Evolutionary conservation across 2,888 invertebrate genomes (phyloP).

Genomic region (Oscheius sp.): DNA sequence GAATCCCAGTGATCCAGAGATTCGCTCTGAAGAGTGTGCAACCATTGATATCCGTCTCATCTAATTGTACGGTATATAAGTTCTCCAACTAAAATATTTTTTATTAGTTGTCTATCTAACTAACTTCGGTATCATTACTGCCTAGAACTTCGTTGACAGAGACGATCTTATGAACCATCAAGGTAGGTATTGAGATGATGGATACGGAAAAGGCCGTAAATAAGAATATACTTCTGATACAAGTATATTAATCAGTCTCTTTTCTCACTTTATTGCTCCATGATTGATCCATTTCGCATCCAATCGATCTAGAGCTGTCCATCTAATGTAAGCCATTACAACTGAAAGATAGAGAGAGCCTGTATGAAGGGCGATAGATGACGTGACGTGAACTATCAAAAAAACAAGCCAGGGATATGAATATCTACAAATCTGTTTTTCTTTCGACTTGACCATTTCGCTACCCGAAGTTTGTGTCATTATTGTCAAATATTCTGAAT

Average conservation of each 20-base stretch:
- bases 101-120: background rate
- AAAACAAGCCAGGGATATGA: slow-evolving; percentile 56
- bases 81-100: slow-evolving; percentile 37
- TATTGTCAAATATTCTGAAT: slow-evolving; percentile 54
- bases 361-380: slow-evolving; percentile 66
- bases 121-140: slow-evolving; percentile 30
- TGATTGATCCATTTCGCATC: slow-evolving; percentile 61
- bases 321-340: slow-evolving; percentile 65
- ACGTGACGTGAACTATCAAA: slow-evolving; percentile 55
- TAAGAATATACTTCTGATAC: slow-evolving; percentile 63
- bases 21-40: slow-evolving; percentile 66
- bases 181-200: slow-evolving; percentile 65
- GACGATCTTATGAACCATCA: slow-evolving; percentile 67
- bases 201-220: slow-evolving; percentile 56
- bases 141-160: slow-evolving; percentile 47
- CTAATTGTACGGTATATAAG: slow-evolving; percentile 47
- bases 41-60: slow-evolving; percentile 50
- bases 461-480: slow-evolving; percentile 34
- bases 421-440: slow-evolving; percentile 36
- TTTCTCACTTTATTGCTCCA: slow-evolving; percentile 43
- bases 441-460: background rate
- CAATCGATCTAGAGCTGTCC: slow-evolving; percentile 55
- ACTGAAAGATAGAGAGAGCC: slow-evolving; percentile 66
- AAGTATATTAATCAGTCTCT: background rate
- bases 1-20: slow-evolving; percentile 68